Base-by-base conservation (phyloP, 2,888 invertebrate species). In the Imbricaverruca yamaguchii region DNA sequence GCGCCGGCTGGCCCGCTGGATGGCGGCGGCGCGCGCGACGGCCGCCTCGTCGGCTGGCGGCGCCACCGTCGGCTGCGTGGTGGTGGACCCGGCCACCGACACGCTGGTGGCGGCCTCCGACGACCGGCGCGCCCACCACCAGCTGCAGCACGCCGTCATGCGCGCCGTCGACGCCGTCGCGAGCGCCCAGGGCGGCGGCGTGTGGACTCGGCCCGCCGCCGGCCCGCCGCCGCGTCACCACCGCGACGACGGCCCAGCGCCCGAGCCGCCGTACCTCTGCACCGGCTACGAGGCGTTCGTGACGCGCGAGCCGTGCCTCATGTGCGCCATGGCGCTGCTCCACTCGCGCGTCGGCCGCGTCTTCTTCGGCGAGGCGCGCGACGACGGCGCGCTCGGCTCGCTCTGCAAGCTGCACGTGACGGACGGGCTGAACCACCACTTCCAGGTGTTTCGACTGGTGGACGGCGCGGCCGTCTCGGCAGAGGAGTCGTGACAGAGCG, bases 261-360 rank as follows among this genome's bases (percentile, higher is more conserved):
- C 25, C 10, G 25, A 25, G 25, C 57, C 80, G 15, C 21, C 21
- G 13, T 82, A 84, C 78, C 82, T 84, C n/a, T 84, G 84, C 80
- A 83, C 97, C 0, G 94, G 94, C 4, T 96, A 94, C 87, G 92
- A 94, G 88, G 88, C 94, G 3, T 97, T 95, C 86, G 87, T 94
- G 74, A 90, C 93, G 0, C 90, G 90, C 83, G 98, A 98, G 87
- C 97, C 98, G 0, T 98, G 98, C 88, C 86, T 94, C 0, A 95
- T 98, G 93, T 98, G 98, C 88, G 90, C 95, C 0, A 98, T 98
- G 98, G 97, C 94, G 0, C 88, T 98, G 81, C 90, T 97, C 0
- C 98, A 98, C 87, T 94, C 96, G n/a, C 89, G 98, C 83, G 92
- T 91, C 0, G 91, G 91, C 81, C 89, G 94, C 82, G 91, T 97